A percentile compares a stretch with the other conserved stretches of the same genome.
These are phyloP conservation scores for Exephanes ischioxanthus DNA, from an alignment of 2,888 invertebrate species.

Conservation along the genomic window DNA sequence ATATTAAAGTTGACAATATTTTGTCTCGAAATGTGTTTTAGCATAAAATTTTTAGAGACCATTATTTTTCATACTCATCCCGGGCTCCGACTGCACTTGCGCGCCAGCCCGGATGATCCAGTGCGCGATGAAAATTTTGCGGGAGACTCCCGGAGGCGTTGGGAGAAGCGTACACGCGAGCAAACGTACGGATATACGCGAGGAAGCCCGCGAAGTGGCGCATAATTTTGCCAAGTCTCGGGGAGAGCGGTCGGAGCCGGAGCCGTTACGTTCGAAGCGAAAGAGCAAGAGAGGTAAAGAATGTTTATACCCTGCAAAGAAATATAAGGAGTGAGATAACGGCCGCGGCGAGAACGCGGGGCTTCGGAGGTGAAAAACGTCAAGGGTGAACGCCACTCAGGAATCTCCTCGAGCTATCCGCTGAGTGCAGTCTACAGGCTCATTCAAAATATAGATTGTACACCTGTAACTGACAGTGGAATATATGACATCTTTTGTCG, in stretches of 20 bases:
- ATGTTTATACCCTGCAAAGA: not conserved
- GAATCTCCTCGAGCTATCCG: conserved; percentile 8
- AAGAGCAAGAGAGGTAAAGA: conserved; percentile 26
- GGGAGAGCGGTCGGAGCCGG: conserved; percentile 12
- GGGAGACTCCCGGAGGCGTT: not conserved
- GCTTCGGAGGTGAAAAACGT: conserved; percentile 10
- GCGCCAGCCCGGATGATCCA: not conserved
- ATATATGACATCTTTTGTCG: not conserved
- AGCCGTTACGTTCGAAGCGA: conserved; percentile 23
- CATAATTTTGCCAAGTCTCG: conserved; percentile 72
- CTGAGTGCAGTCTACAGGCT: conserved; percentile 2
- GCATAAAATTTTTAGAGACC: conserved; percentile 1
- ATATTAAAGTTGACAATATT: conserved; percentile 23
- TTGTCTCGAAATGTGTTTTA: conserved; percentile 12
- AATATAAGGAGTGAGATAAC: conserved; percentile 28
- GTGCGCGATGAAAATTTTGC: not conserved
- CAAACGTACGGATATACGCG: conserved; percentile 11
- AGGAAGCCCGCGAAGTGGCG: conserved; percentile 73
- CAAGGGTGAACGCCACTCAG: conserved; percentile 18
- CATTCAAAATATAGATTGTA: not conserved
- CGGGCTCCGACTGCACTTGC: not conserved
- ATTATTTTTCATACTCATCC: not conserved
- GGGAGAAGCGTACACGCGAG: not conserved
- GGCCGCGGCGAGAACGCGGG: conserved; percentile 43
- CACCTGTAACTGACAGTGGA: not conserved